Conservation (phyloP, 37 sponge, comb jelly and placozoan species). For the Oopsacas minuta region DNA sequence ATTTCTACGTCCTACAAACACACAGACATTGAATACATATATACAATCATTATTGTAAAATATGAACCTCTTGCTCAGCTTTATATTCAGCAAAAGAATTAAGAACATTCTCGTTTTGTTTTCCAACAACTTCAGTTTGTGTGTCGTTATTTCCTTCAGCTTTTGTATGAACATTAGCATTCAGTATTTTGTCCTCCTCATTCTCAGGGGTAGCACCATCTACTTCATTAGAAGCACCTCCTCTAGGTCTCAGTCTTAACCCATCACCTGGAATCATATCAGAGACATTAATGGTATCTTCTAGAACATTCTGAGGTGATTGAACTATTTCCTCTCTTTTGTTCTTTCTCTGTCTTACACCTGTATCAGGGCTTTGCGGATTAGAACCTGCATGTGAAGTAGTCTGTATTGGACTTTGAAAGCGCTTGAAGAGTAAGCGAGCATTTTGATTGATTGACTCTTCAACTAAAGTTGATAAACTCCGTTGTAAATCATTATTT, state of each 20-base stretch:
- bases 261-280: neutral
- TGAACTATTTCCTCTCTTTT: neutral
- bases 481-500: neutral
- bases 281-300: neutral
- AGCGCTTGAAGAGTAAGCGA: neutral
- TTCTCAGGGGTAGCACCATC: neutral
- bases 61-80: neutral
- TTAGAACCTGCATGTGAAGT: neutral
- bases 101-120: neutral
- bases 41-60: neutral
- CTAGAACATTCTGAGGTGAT: neutral
- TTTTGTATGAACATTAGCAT: neutral
- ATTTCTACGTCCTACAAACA: constrained; percentile 5
- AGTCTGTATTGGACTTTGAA: neutral
- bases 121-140: neutral
- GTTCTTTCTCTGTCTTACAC: neutral
- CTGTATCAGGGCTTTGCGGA: neutral
- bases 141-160: neutral
- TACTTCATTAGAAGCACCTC: neutral
- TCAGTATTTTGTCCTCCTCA: neutral
- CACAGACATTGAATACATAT: neutral
- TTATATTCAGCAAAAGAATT: constrained; percentile 10
- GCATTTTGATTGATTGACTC: neutral
- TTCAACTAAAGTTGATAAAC: neutral
- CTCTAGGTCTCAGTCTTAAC: neutral